Base-by-base conservation (phyloP, 2,888 invertebrate species). In the Nymphalis polychloros region DNA sequence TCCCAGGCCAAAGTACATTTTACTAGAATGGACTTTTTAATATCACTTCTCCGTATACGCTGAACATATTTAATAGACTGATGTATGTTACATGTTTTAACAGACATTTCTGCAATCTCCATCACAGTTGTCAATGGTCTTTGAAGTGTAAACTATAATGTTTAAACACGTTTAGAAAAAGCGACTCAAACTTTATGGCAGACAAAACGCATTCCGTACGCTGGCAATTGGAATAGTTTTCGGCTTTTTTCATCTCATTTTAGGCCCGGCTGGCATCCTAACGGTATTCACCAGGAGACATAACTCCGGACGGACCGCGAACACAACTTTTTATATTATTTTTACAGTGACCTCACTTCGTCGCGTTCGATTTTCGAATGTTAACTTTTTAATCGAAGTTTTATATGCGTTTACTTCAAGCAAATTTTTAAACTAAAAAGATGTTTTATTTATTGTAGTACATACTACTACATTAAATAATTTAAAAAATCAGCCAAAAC, bases 151-250 rank as follows among this genome's bases (percentile, higher is more conserved):
- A 68, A 70, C 64, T 66, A 53, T 68, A 64, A 59, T 66, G 72
- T 70, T 63, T 55, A 50, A 68, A 49, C 49, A 66, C 63, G 63
- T 65, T 68, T 65, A 59, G 50, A 63, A 76, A 78, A 79, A 76
- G 77, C 68, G 69, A 72, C 72, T 65, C 72, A 77, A 84, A 83
- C 83, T 79, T 82, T 82, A 84, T 82, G 80, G 85, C 87, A 87
- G 84, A 87, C 90, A 91, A 91, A 92, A 91, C 86, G 90, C 84
- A 92, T 92, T 92, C 92, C 90, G 72, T 82, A 87, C 84, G 84
- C 88, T 89, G 91, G 89, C 92, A 92, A 92, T 92, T 92, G 91
- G 90, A 90, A 92, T 92, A 92, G 92, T 91, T 92, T 89, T 84
- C 81, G 81, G 81, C 84, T 85, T 84, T 86, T 90, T 87, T 88